Conservation (phyloP, 2,888 invertebrate genomes). For the Watsonalla binaria region DNA sequence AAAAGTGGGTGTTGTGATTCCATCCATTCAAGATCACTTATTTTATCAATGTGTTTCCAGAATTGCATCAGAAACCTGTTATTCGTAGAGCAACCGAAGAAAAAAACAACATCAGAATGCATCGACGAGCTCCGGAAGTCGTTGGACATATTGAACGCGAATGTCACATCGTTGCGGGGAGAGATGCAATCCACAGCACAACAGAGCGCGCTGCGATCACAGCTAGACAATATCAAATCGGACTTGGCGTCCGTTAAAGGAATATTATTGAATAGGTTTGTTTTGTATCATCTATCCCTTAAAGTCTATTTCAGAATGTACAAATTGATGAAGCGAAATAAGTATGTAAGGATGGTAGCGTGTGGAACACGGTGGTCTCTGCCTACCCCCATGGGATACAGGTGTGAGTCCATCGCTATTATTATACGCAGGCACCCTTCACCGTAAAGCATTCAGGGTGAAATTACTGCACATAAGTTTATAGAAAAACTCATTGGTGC, state of each 20-base stretch:
- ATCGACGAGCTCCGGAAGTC: constrained; percentile 83
- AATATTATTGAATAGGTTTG: constrained; percentile 83
- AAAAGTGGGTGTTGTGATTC: too few relatives aligned
- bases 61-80: constrained; percentile 66
- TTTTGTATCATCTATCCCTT: background rate
- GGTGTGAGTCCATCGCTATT: too few relatives aligned
- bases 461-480: too few relatives aligned
- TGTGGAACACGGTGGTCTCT: too few relatives aligned
- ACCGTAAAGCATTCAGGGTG: too few relatives aligned
- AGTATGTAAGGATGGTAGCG: too few relatives aligned
- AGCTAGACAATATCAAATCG: constrained; percentile 82
- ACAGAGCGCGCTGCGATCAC: constrained; percentile 74
- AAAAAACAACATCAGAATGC: constrained; percentile 82
- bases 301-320: too few relatives aligned
- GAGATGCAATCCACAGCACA: constrained; percentile 79
- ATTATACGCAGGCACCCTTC: background rate
- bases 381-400: too few relatives aligned
- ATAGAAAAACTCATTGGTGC: too few relatives aligned
- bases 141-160: constrained; percentile 82
- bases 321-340: too few relatives aligned
- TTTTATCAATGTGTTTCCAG: constrained; percentile 25
- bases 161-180: constrained; percentile 81
- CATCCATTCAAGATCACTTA: too few relatives aligned
- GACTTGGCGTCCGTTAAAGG: constrained; percentile 87
- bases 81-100: constrained; percentile 82